These are phyloP conservation scores for Passer montanus DNA, from an alignment of 2,113 vertebrate genomes.

Conservation along the genomic window DNA sequence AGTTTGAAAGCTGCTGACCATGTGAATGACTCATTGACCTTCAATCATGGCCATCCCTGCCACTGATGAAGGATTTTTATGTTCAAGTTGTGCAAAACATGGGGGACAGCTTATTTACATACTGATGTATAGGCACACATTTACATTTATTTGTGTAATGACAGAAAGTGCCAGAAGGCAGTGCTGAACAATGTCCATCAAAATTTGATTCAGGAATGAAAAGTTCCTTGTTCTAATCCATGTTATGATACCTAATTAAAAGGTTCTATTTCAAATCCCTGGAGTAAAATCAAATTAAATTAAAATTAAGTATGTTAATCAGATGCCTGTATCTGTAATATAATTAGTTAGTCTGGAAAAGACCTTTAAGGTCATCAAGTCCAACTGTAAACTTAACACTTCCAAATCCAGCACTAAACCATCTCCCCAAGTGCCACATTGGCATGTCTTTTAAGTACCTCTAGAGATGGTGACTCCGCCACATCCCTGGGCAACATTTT, in stretches of 20 bases:
- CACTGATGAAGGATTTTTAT: not conserved
- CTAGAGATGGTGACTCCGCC: not conserved
- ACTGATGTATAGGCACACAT: not conserved
- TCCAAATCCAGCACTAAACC: not conserved
- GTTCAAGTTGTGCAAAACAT: not conserved
- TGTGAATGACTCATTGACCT: not conserved
- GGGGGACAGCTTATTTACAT: not conserved
- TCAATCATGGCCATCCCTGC: not conserved
- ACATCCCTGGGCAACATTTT: not conserved
- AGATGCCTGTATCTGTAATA: not conserved
- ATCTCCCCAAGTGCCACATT: not conserved
- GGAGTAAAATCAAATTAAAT: not conserved
- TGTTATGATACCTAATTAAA: not conserved
- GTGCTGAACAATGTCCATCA: not conserved
- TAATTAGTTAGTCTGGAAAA: not conserved
- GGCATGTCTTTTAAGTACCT: not conserved
- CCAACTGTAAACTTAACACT: not conserved
- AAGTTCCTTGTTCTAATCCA: not conserved
- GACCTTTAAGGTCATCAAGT: not conserved
- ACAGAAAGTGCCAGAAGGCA: not conserved
- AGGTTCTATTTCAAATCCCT: not conserved
- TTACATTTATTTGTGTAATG: not conserved
- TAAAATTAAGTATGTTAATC: not conserved
- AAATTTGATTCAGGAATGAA: not conserved
- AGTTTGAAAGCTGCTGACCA: not conserved